Percentiles rank a stretch among this genome's conserved stretches.
Conservation (phyloP, 2,888 invertebrate species). For the Alitta virens region DNA sequence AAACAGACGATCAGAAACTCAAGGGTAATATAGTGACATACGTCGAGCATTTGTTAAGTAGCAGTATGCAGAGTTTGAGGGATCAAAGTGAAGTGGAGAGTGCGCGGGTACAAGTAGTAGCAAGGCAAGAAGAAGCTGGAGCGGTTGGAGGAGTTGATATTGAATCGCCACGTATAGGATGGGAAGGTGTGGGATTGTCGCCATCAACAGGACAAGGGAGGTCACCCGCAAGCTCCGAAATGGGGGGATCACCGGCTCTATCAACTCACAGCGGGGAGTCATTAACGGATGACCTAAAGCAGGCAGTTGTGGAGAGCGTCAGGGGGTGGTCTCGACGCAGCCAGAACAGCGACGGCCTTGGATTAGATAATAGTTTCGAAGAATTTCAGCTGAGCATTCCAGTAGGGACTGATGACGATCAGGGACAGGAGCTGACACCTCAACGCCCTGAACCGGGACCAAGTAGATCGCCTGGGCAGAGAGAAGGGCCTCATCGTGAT, state of each 20-base stretch:
- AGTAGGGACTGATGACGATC: background rate
- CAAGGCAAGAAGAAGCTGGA: background rate
- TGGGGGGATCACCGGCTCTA: background rate
- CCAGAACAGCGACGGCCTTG: no score
- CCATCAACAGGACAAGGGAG: background rate
- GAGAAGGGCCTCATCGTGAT: no score
- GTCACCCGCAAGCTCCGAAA: background rate
- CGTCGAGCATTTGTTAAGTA: constrained; percentile 3
- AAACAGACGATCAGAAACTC: constrained; percentile 10
- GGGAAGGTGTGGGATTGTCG: background rate
- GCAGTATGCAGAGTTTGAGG: background rate
- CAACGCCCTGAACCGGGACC: background rate
- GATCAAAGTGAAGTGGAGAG: background rate
- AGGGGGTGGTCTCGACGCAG: background rate
- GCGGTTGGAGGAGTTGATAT: background rate
- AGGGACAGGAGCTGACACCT: background rate
- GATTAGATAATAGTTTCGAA: no score
- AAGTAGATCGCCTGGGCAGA: no score
- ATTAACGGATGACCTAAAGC: background rate
- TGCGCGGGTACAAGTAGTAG: background rate
- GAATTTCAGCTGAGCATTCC: background rate
- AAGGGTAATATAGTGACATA: constrained; percentile 8
- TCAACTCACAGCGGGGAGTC: background rate
- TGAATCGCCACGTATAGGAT: no score
- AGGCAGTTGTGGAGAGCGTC: background rate